phyloP scores from a whole-genome alignment of 2,113 vertebrate genomes.

The Phodopus roborovskii region DNA sequence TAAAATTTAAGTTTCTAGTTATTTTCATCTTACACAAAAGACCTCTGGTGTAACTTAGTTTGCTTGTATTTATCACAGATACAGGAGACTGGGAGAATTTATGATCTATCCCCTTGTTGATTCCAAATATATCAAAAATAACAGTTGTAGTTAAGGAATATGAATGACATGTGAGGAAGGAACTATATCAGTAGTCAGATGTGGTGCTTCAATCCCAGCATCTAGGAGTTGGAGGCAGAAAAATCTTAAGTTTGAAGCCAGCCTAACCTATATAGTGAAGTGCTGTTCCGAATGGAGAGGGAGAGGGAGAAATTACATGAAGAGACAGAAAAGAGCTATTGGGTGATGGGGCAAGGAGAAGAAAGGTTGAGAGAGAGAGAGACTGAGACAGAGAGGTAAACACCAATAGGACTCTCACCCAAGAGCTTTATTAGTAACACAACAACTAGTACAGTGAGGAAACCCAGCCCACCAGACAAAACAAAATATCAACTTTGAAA shows the following conservation, averaged over 20 bases:
- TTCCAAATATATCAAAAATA: slow-evolving; percentile 1
- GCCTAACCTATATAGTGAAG: background rate
- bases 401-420: background rate
- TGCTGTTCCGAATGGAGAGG: background rate
- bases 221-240: background rate
- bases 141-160: background rate
- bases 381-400: too few relatives aligned
- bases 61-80: background rate
- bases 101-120: background rate
- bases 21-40: background rate
- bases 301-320: background rate
- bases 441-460: background rate
- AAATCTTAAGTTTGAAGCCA: background rate
- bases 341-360: too few relatives aligned
- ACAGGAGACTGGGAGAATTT: slow-evolving; percentile 26
- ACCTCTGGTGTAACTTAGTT: slow-evolving; percentile 17
- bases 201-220: background rate
- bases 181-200: background rate
- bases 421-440: background rate
- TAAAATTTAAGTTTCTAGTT: background rate
- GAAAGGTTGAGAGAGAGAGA: background rate
- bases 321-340: background rate
- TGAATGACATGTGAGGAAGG: background rate
- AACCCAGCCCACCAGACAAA: background rate
- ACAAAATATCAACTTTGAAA: background rate